phyloP scores from a whole-genome alignment of 1,140 invertebrate species.

The Oscheius sp. region DNA sequence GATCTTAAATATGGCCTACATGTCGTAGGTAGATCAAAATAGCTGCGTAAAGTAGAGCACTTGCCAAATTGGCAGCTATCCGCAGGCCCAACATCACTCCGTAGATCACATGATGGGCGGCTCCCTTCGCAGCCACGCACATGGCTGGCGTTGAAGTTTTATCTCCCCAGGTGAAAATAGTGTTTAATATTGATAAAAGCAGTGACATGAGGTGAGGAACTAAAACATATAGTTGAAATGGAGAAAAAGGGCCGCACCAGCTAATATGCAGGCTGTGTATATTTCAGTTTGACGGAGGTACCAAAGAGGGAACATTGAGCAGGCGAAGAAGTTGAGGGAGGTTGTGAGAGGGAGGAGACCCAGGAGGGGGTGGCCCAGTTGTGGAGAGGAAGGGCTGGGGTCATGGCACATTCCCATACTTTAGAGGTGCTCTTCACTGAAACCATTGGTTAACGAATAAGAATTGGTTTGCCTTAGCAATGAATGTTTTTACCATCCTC shows the following conservation, averaged over 20 bases:
- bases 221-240: not conserved
- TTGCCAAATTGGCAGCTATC: slow-evolving; percentile 25
- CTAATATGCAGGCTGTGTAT: not conserved
- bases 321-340: slow-evolving; percentile 24
- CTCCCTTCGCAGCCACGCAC: slow-evolving; percentile 28
- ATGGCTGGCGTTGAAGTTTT: not conserved
- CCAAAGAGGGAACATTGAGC: slow-evolving; percentile 27
- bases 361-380: slow-evolving; percentile 26
- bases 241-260: not conserved
- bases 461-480: not conserved
- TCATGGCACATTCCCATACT: slow-evolving; percentile 12
- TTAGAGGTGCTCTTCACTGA: not conserved
- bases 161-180: not conserved
- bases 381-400: slow-evolving; percentile 13
- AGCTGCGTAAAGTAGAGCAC: slow-evolving; percentile 10
- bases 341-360: slow-evolving; percentile 19
- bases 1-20: not conserved
- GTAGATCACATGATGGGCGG: slow-evolving; percentile 25
- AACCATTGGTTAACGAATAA: too few species aligned
- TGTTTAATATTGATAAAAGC: not conserved
- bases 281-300: slow-evolving; percentile 8
- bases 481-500: not conserved
- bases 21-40: slow-evolving; percentile 24
- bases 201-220: not conserved
- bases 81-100: slow-evolving; percentile 25